Percentiles rank a stretch among this genome's conserved stretches.
Evolutionary conservation across 2,888 invertebrate genomes (phyloP).

Genomic region (Aricia artaxerxes): DNA sequence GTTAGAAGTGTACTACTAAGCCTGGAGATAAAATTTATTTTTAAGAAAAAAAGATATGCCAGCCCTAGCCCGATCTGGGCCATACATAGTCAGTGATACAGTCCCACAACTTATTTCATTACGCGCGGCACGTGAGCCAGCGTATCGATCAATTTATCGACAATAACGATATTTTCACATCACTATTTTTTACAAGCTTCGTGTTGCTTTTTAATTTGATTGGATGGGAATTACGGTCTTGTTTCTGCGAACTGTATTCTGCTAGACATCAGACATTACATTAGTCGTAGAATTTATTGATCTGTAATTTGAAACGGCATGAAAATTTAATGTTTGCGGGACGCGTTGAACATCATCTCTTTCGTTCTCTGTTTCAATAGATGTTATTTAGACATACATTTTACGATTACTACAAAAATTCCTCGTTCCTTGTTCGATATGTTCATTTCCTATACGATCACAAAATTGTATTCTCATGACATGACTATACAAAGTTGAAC

Average conservation of each 20-base stretch:
- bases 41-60: not conserved
- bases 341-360: not conserved
- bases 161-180: slow-evolving; percentile 33
- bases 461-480: too few species aligned
- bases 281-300: not conserved
- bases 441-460: too few species aligned
- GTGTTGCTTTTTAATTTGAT: slow-evolving; percentile 14
- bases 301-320: not conserved
- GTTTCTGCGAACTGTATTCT: not conserved
- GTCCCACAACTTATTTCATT: slow-evolving; percentile 56
- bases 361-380: not conserved
- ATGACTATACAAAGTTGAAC: too few species aligned
- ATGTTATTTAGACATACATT: too few species aligned
- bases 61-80: slow-evolving; percentile 35
- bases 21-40: not conserved
- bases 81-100: slow-evolving; percentile 42
- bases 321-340: not conserved
- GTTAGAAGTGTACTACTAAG: not conserved
- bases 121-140: slow-evolving; percentile 45
- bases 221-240: not conserved
- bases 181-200: slow-evolving; percentile 20
- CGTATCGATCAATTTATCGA: slow-evolving; percentile 40
- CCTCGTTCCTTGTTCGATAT: too few species aligned
- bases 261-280: not conserved
- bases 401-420: too few species aligned